Evolutionary conservation across 1,140 invertebrate genomes (phyloP), one percentile per base, ranked within the genome.

Genomic region (Copidosoma floridanum): DNA sequence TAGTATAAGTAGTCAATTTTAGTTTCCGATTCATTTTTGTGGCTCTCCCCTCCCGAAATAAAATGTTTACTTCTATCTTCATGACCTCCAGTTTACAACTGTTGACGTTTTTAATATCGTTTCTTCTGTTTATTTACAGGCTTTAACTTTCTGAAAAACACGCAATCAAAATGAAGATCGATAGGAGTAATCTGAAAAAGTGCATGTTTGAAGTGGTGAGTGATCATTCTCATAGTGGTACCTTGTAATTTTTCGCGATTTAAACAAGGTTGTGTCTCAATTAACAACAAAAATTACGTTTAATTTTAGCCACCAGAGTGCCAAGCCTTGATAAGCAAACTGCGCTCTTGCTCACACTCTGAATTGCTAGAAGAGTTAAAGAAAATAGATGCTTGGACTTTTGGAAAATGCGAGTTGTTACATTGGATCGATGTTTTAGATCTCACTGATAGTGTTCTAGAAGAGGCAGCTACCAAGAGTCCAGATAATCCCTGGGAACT

Each of bases 351-450:
- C 71, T 85, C 85, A 40, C 83, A 88, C 63, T 80, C 85, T 60
- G 89, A 92, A 73, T 77, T 94, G 29, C 75, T 90, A 1, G 82
- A 85, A 54, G 90, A 91, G 73, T 73, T 95, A 23, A 86, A 86
- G 63, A 85, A 86, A 60, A 87, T 94, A 63, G 90, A 91, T 69
- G 86, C 89, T 27, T 95, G 93, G 92, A 92, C 90, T 29, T 94
- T 88, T 79, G 92, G 92, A 56, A 95, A 95, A 84, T 94, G 92
- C 79, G 93, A 95, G 80, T 80, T 95, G 11, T 92, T 90, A 71
- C 92, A 95, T 75, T 95, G 92, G 92, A 90, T 91, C 52, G 90
- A 93, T 82, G 87, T 94, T 5, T 79, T 95, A 29, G 92, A 94
- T 80, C 83, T 88, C 18, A 93, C 90, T 81, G 93, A 95, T 78